Evolutionary conservation across 2,113 vertebrate species (phyloP).

Genomic region (Oreochromis spilurus): DNA sequence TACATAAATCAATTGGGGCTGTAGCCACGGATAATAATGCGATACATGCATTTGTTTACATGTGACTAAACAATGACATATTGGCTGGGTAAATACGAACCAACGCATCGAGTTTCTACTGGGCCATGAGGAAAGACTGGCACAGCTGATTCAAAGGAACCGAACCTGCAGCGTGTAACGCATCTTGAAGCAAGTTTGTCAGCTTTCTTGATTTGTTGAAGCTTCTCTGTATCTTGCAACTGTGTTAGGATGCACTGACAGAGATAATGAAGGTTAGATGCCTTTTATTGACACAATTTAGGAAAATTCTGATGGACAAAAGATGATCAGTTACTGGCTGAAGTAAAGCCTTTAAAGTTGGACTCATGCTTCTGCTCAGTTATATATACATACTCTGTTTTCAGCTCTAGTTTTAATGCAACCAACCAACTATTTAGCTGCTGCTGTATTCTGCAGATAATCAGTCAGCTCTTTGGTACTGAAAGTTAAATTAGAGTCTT

Average conservation of each 20-base stretch:
- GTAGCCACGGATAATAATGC: background rate
- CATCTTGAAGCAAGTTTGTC: background rate
- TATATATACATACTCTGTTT: background rate
- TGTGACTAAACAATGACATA: background rate
- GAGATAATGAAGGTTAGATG: background rate
- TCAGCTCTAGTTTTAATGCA: background rate
- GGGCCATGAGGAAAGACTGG: background rate
- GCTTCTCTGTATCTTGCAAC: background rate
- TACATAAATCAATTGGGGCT: conserved; percentile 38
- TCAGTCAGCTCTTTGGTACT: background rate
- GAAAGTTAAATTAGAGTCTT: background rate
- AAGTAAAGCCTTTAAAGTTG: background rate
- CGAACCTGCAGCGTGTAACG: background rate
- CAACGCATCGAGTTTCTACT: background rate
- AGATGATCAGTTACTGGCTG: background rate
- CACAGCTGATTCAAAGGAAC: background rate
- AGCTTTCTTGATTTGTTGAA: background rate
- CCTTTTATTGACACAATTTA: background rate
- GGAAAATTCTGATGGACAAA: background rate
- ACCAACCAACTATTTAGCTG: background rate
- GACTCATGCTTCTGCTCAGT: background rate
- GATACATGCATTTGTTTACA: background rate
- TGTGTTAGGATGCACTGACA: background rate
- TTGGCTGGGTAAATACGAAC: background rate
- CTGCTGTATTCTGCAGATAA: background rate